phyloP scores from a whole-genome alignment of 1,140 invertebrate species.

The Pseudomyrmex concolor region DNA sequence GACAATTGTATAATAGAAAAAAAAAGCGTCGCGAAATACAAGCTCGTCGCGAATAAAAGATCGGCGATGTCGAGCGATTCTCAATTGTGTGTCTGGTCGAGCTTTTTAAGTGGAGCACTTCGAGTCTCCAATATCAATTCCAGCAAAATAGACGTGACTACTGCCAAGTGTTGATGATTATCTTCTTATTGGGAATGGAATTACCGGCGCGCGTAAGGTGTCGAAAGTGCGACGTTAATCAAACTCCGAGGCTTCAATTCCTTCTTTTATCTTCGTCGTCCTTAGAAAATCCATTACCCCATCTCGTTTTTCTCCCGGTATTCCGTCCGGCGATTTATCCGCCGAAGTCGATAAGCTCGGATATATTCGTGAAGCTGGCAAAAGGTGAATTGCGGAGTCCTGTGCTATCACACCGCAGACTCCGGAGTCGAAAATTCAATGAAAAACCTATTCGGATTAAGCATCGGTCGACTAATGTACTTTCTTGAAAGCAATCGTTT shows the following conservation, averaged over 20 bases:
- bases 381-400: constrained; percentile 33
- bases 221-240: constrained; percentile 51
- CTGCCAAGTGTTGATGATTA: constrained; percentile 22
- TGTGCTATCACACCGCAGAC: background rate
- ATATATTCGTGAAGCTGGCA: constrained; percentile 35
- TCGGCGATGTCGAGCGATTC: background rate
- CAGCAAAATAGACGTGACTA: constrained; percentile 28
- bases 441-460: constrained; percentile 43
- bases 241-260: constrained; percentile 63
- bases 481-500: background rate
- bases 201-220: constrained; percentile 14
- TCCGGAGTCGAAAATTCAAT: constrained; percentile 36
- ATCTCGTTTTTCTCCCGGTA: constrained; percentile 19
- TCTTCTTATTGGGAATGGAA: constrained; percentile 42
- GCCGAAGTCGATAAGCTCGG: constrained; percentile 52
- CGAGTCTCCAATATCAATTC: constrained; percentile 17
- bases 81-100: background rate
- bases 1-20: background rate
- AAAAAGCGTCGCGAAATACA: background rate
- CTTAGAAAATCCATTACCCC: constrained; percentile 56
- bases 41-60: background rate
- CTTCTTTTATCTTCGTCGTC: constrained; percentile 23
- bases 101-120: background rate
- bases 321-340: constrained; percentile 9
- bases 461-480: constrained; percentile 21